Evolutionary conservation across 2,113 vertebrate species (phyloP).

Genomic region (Diadophis punctatus): DNA sequence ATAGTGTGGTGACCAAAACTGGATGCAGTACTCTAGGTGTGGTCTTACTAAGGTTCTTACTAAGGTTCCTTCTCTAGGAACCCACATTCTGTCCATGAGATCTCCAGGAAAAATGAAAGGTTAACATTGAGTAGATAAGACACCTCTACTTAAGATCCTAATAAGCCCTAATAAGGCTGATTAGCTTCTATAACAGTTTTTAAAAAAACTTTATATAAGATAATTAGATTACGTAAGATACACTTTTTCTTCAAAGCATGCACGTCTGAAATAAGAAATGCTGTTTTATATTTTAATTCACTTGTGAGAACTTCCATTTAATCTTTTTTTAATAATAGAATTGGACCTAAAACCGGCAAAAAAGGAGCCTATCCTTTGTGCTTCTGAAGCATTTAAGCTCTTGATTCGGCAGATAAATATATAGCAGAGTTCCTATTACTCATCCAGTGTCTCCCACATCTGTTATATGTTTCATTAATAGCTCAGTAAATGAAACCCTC

Average conservation of each 20-base stretch:
- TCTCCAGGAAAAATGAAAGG: not conserved
- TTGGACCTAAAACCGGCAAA: conserved; percentile 51
- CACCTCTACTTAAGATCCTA: not conserved
- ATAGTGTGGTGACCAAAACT: too few relatives aligned
- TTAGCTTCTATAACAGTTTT: not conserved
- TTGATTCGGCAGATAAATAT: conserved; percentile 53
- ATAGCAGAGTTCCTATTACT: conserved; percentile 50
- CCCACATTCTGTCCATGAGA: not conserved
- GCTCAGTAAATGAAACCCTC: conserved; percentile 61
- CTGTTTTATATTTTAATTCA: conserved; percentile 39
- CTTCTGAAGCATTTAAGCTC: conserved; percentile 26
- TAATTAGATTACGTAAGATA: not conserved
- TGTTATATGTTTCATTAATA: conserved; percentile 60
- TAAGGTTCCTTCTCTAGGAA: not conserved
- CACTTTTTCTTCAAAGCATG: not conserved
- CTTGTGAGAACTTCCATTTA: conserved; percentile 36
- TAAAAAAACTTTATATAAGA: not conserved
- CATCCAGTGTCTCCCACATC: conserved; percentile 49
- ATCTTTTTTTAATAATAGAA: conserved; percentile 53
- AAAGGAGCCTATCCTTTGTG: conserved; percentile 39
- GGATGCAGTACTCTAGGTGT: too few relatives aligned
- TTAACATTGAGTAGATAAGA: not conserved
- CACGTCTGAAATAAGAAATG: conserved; percentile 36
- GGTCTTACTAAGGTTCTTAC: too few relatives aligned
- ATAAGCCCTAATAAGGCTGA: not conserved